Base-by-base conservation (phyloP, 1,140 invertebrate genomes). In the Zelostemma sp. region DNA sequence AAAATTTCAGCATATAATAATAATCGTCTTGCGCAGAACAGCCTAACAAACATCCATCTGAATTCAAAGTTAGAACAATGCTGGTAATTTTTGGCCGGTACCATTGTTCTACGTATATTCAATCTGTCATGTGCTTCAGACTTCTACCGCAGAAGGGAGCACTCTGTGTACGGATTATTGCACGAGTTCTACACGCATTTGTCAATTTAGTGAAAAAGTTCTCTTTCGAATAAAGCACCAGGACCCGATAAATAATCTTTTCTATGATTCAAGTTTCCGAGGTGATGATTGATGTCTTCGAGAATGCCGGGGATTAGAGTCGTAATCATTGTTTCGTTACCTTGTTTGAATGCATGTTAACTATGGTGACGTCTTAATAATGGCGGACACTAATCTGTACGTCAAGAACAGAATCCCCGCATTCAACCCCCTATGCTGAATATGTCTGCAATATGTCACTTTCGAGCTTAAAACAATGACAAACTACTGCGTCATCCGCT, bases 311-410 rank as follows among this genome's bases (percentile, higher is more conserved):
- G 33, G 11, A 35, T 41, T 43, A 21, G 25, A 62, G 57, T 57
- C 60, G 41, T 21, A 47, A 67, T 65, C 69, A 72, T 72, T 72
- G 64, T 72, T 68, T 54, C 53, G 25, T 51, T 33, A 56, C 63
- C 41, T 54, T 56, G 49, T 60, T 71, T 84, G 82, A 86, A 86
- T 84, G 77, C 81, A 79, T 77, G 82, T 85, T 86, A 84, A 81
- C 81, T 79, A 78, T 68, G 78, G 76, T 82, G 84, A 86, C 83
- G 81, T 85, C 79, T 80, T 77, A 67, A 86, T 84, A 86, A 86
- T 85, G 82, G 84, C 81, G 82, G 80, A 85, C 84, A 86, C 83
- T 86, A 86, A 86, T 86, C 82, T 85, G 75, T 75, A 85, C 78
- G 84, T 86, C 84, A 85, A 75, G 76, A 84, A 78, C 84, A 86